These are phyloP conservation scores for Sclerurus mexicanus DNA, from an alignment of 2,113 vertebrate species.

Conservation along the genomic window DNA sequence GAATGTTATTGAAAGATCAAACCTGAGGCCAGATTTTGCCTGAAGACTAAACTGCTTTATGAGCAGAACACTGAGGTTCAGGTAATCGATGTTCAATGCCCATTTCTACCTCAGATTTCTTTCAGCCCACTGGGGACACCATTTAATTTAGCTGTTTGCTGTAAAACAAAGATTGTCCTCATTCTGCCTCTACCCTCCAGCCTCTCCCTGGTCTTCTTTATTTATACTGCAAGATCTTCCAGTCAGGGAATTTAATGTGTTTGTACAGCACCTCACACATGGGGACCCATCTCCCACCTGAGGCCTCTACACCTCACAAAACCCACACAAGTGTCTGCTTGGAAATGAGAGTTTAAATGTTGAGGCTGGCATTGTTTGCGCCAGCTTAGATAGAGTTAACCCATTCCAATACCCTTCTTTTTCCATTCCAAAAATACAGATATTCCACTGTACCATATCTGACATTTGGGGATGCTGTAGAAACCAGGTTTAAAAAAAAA, in stretches of 20 bases:
- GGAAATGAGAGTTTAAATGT: background rate
- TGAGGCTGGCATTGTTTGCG: background rate
- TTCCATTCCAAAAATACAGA: background rate
- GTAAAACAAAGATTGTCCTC: constrained; percentile 52
- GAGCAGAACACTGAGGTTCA: constrained; percentile 35
- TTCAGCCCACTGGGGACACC: constrained; percentile 62
- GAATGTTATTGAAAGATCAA: constrained; percentile 64
- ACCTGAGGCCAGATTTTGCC: constrained; percentile 44
- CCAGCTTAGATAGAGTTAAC: background rate
- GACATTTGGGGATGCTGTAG: background rate
- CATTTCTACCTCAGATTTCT: constrained; percentile 54
- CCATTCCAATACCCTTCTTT: background rate
- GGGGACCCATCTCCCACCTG: background rate
- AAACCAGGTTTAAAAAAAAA: background rate
- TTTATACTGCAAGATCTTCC: constrained; percentile 34
- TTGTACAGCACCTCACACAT: background rate
- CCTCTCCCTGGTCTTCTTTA: constrained; percentile 33
- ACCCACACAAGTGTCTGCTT: background rate
- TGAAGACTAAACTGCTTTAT: constrained; percentile 48
- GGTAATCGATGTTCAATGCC: constrained; percentile 57
- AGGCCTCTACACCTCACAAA: background rate
- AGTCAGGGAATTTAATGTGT: constrained; percentile 33
- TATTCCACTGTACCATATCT: background rate
- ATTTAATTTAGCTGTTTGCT: constrained; percentile 68
- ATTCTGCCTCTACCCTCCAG: constrained; percentile 48